Percentiles rank a stretch among this genome's conserved stretches.
Conservation (phyloP, 2,888 invertebrate species). For the Digitonthophagus gazella region DNA sequence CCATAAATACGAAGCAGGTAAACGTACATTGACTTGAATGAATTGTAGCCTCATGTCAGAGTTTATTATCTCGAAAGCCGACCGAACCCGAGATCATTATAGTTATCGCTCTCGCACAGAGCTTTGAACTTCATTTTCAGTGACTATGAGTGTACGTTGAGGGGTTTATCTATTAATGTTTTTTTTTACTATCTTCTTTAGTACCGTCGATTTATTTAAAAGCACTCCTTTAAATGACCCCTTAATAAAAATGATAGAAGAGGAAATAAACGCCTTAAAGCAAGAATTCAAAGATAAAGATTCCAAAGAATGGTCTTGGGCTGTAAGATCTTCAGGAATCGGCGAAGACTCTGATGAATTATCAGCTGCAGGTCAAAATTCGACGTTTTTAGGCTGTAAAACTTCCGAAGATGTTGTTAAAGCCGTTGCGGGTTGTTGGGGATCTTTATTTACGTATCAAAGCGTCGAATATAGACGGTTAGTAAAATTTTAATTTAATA, state of each 20-base stretch:
- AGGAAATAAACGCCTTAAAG: constrained; percentile 25
- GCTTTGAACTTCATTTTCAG: too few species aligned
- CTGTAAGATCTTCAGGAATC: constrained; percentile 68
- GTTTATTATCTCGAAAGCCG: too few species aligned
- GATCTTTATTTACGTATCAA: constrained; percentile 73
- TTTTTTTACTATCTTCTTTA: constrained; percentile 18
- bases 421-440: constrained; percentile 75
- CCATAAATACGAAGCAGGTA: too few species aligned
- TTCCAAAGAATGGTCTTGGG: constrained; percentile 55
- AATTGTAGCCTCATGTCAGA: too few species aligned
- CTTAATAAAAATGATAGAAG: constrained; percentile 15
- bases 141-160: too few species aligned
- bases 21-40: too few species aligned
- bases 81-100: too few species aligned
- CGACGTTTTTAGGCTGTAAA: constrained; percentile 69
- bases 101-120: too few species aligned
- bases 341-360: constrained; percentile 78
- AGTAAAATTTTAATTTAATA: too few species aligned
- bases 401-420: constrained; percentile 55
- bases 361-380: constrained; percentile 83
- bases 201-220: constrained; percentile 24
- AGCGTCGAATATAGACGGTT: constrained; percentile 80
- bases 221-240: too few species aligned
- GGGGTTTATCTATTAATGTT: too few species aligned
- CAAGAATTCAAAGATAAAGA: constrained; percentile 36